Evolutionary conservation across 2,888 invertebrate genomes (phyloP).

Genomic region (Conistra vaccinii): DNA sequence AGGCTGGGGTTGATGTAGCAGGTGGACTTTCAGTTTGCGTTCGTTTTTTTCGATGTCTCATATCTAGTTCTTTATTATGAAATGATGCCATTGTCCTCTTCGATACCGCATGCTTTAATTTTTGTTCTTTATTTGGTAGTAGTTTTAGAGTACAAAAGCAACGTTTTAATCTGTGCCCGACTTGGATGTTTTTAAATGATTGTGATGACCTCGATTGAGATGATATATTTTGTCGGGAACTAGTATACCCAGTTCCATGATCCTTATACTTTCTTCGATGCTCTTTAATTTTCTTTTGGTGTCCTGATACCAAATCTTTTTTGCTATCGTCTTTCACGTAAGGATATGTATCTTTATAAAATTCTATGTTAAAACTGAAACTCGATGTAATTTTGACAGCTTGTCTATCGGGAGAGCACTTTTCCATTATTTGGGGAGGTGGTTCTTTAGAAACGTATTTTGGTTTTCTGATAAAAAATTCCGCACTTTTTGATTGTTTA

Average conservation of each 20-base stretch:
- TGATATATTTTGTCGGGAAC: slow-evolving; percentile 20
- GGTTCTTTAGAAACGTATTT: slow-evolving; percentile 10
- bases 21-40: slow-evolving; percentile 48
- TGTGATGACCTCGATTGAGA: slow-evolving; percentile 45
- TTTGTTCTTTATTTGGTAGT: slow-evolving; percentile 53
- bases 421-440: not conserved
- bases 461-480: slow-evolving; percentile 16
- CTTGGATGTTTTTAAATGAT: slow-evolving; percentile 42
- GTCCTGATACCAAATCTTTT: slow-evolving; percentile 6
- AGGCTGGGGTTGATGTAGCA: slow-evolving; percentile 6
- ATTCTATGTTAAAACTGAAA: slow-evolving; percentile 70
- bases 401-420: slow-evolving; percentile 43
- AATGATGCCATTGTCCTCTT: slow-evolving; percentile 50
- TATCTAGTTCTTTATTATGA: slow-evolving; percentile 4
- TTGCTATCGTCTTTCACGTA: slow-evolving; percentile 10
- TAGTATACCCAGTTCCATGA: not conserved
- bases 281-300: slow-evolving; percentile 8
- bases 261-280: slow-evolving; percentile 16
- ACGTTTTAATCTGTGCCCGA: slow-evolving; percentile 57
- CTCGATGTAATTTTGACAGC: slow-evolving; percentile 64
- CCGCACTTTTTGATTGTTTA: slow-evolving; percentile 45
- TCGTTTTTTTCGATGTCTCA: not conserved
- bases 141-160: slow-evolving; percentile 73
- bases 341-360: slow-evolving; percentile 61
- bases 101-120: slow-evolving; percentile 28